Base-by-base conservation (phyloP, 1,140 invertebrate genomes). In the Aporrectodea caliginosa region DNA sequence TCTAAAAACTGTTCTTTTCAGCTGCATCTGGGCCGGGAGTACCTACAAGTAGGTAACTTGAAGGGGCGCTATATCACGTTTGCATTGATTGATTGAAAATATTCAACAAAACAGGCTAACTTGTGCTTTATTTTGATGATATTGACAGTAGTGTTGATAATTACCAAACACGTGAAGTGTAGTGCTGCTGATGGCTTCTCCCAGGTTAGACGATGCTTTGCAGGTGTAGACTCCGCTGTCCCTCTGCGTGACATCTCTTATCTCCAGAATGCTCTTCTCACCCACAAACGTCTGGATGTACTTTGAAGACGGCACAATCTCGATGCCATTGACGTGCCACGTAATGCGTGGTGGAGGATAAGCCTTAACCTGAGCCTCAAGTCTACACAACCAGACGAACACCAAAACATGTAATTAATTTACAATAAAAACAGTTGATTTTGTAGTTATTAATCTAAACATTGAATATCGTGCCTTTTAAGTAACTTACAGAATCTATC, bases 171-270 rank as follows among this genome's bases (percentile, higher is more conserved):
- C 86, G 84, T 86, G 85, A 0, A 88, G 84, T 12, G 86, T 87
- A 6, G 86, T 86, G 74, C 83, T 85, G 72, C 83, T 86, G 75
- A 87, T 80, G 70, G 94, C 94, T 84, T 93, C 92, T 84, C 97
- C 98, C 69, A 94, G 93, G 35, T 93, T 92, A 85, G 96, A 98
- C 77, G 93, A 92, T 14, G 97, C 94, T 81, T 93, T 91, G 89
- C 97, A 98, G 78, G 95, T 93, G 87, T 99, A 99, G 86, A 98
- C 95, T 68, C 98, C 98, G 84, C 92, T 92, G 88, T 99, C 97
- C 83, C 92, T 90, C 2, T 95, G 95, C 91, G 97, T 97, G 85
- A 98, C 95, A 87, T 98, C 96, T 32, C 94, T 86, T 78, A 88
- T 88, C 0, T 87, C 80, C 16, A 89, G 83, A 0, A 84, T 81